Base-by-base conservation (phyloP, 37 sponge, comb jelly and placozoan species). In the Hormiphora californensis region DNA sequence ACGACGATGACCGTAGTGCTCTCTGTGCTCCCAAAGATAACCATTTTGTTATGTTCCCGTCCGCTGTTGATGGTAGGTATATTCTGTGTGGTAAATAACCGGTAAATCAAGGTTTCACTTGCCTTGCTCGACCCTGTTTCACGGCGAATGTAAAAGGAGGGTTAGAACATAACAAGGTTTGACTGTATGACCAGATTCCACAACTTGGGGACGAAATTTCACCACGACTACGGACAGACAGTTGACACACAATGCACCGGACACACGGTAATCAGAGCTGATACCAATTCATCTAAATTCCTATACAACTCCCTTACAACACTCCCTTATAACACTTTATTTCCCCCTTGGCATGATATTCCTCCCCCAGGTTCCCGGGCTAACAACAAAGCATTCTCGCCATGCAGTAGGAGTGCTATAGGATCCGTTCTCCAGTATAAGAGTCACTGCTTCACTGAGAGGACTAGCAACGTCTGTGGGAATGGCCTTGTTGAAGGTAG, bases 31-130 rank as follows among this genome's bases (percentile, higher is more conserved):
- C 88, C n/a, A 36, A 43, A 1, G 68, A 32, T 1, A 61, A 61
- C 40, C 88, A 38, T 21, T 87, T 69, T 32, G 15, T 87, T 22
- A 87, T 87, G 88, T 87, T 68, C 62, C 88, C 88, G 7, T 57
- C 88, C 19, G 88, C 88, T 39, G 54, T 51, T 35, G 88, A 87
- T 38, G 88, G 88, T 73, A 33, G 25, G 59, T 57, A 23, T 57
- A 30, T 12, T 57, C 17, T 57, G 3, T 4, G 25, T 57, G 23
- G 59, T 57, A 30, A 57, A 30, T 57, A 27, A 57, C 59, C 59
- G 25, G n/a, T n/a, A n/a, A n/a, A n/a, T n/a, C n/a, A n/a, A n/a
- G n/a, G n/a, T n/a, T n/a, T n/a, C n/a, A n/a, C n/a, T n/a, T n/a
- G n/a, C n/a, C n/a, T n/a, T n/a, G n/a, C n/a, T n/a, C n/a, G n/a